These are phyloP conservation scores for Drosophila watanabei DNA, from an alignment of 1,140 invertebrate species.

Conservation along the genomic window DNA sequence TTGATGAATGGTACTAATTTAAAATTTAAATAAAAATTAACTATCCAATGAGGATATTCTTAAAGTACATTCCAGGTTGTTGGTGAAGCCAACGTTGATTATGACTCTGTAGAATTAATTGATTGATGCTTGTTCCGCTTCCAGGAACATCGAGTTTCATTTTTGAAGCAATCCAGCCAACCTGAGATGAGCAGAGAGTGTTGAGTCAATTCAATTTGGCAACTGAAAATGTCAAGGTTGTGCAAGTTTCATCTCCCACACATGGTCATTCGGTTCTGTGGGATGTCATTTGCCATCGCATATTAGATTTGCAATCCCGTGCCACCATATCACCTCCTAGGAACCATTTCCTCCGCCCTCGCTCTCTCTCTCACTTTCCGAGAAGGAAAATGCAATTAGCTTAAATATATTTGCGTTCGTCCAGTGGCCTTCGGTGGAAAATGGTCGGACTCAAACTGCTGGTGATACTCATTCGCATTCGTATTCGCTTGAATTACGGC, in stretches of 20 bases:
- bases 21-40: too few species aligned
- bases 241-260: constrained; percentile 39
- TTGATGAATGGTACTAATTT: too few species aligned
- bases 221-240: constrained; percentile 60
- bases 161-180: constrained; percentile 20
- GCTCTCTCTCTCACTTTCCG: not conserved
- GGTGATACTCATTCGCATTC: constrained; percentile 5
- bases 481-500: constrained; percentile 34
- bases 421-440: constrained; percentile 11
- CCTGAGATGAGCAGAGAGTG: not conserved
- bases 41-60: not conserved
- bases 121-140: constrained; percentile 46
- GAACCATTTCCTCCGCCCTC: constrained; percentile 1
- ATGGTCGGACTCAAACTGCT: not conserved
- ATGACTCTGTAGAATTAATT: constrained; percentile 73
- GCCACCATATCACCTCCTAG: not conserved
- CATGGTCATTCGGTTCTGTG: constrained; percentile 11
- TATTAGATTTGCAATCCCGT: constrained; percentile 48
- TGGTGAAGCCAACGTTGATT: constrained; percentile 21
- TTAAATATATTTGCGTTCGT: constrained; percentile 62
- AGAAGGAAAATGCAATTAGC: constrained; percentile 61
- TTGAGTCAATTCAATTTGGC: constrained; percentile 23
- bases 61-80: constrained; percentile 9
- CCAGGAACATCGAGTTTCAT: constrained; percentile 39
- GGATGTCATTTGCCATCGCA: constrained; percentile 42